Base-by-base conservation (phyloP, 2,888 invertebrate species). In the Ormia ochracea region DNA sequence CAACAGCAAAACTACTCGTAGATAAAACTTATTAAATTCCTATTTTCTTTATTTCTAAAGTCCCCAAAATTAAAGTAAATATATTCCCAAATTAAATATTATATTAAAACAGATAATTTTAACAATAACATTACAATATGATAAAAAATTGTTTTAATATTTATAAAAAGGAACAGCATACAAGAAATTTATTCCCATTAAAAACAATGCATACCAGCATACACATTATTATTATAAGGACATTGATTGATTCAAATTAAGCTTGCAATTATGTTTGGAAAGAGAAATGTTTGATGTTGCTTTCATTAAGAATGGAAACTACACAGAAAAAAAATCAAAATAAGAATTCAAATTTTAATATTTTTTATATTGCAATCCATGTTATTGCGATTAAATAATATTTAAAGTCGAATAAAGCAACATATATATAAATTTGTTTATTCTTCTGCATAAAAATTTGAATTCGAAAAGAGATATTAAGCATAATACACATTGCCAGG, bases 141-240 rank as follows among this genome's bases (percentile, higher is more conserved):
- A 69, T 68, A 66, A 70, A 65, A 69, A 74, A 75, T 66, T 79
- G 79, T 79, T 79, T 79, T 38, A 74, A 79, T 74, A 75, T 70
- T 74, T 69, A 78, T 69, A 63, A 58, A 61, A 52, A 33, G 61
- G 19, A 41, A 9, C 50, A 63, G 63, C 69, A 65, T n/a, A 74
- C 12, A 41, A 66, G n/a, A 72, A 38, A 65, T 70, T 70, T 77
- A 77, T 70, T 70, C 58, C 69, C 38, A 70, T 56, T 14, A 45
- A 72, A 59, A 50, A 52, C 38, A 19, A 52, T 65, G 33, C 23
- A 73, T 28, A 59, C 58, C 56, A 21, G 43, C 43, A 52, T 65
- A 65, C 48, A 9, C 59, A 3, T 1, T 68, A 75, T 48, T 54
- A 17, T 50, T 58, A 50, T 66, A 66, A n/a, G 36, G 45, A 21